Evolutionary conservation across 2,113 vertebrate species (phyloP).

Genomic region (Bettongia penicillata): DNA sequence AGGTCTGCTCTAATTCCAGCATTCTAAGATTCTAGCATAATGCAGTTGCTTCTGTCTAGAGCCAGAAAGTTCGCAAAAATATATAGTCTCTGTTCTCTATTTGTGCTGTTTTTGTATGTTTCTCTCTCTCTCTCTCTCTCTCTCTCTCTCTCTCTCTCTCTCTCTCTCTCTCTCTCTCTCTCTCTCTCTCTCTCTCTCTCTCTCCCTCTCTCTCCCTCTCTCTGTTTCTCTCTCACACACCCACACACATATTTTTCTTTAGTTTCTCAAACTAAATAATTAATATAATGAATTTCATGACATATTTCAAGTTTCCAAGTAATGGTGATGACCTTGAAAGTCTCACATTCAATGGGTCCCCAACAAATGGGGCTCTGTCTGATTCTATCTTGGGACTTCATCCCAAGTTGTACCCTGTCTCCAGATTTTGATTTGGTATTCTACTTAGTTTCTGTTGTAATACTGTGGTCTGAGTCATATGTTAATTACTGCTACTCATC

Average conservation of each 20-base stretch:
- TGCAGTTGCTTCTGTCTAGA: no score
- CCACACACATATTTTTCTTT: background rate
- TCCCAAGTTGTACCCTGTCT: background rate
- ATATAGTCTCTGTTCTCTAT: background rate
- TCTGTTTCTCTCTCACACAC: no score
- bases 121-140: no score
- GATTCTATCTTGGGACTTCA: background rate
- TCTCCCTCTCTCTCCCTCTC: no score
- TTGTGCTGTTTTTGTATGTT: background rate
- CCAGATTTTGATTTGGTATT: background rate
- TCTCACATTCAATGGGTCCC: background rate
- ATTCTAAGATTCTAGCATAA: no score
- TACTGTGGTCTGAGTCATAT: slow-evolving; percentile 54
- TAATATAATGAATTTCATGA: background rate
- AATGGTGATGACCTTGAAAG: background rate
- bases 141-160: no score
- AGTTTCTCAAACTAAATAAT: background rate
- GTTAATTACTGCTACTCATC: slow-evolving; percentile 57
- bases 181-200: no score
- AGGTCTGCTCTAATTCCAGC: no score
- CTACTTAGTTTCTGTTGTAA: slow-evolving; percentile 4
- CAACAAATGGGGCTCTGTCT: background rate
- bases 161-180: no score
- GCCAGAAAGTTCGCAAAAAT: background rate
- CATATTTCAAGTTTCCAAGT: background rate